These are phyloP conservation scores for Troides helena DNA, from an alignment of 2,888 invertebrate genomes.

Conservation along the genomic window DNA sequence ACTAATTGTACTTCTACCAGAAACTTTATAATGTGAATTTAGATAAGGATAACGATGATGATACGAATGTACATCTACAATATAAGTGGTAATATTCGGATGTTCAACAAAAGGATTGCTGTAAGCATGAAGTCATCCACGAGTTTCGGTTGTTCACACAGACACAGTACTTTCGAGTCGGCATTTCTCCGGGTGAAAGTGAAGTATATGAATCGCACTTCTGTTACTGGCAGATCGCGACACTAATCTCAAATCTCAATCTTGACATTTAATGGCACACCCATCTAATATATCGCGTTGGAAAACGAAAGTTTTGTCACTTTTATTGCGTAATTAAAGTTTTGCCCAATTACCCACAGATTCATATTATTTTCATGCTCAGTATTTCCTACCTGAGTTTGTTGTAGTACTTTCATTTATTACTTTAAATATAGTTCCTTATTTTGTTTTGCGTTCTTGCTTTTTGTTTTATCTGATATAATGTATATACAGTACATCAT, in stretches of 20 bases:
- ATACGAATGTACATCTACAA: background rate
- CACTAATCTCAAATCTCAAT: conserved; percentile 67
- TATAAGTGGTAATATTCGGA: background rate
- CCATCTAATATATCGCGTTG: conserved; percentile 51
- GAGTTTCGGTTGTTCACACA: conserved; percentile 31
- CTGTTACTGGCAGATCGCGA: conserved; percentile 69
- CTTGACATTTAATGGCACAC: conserved; percentile 61
- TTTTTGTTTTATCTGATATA: background rate
- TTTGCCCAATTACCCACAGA: conserved; percentile 38
- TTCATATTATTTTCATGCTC: conserved; percentile 37
- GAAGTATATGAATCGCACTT: conserved; percentile 64
- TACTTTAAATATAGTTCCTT: background rate
- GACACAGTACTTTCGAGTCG: conserved; percentile 57
- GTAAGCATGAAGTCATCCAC: conserved; percentile 58
- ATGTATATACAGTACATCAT: background rate
- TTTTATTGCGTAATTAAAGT: conserved; percentile 46
- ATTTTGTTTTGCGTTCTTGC: background rate
- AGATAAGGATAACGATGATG: too few species aligned
- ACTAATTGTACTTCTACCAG: too few species aligned
- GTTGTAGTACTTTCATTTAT: background rate
- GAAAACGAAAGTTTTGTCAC: conserved; percentile 59
- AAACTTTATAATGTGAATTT: too few species aligned
- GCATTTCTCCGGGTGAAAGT: conserved; percentile 74
- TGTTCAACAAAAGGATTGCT: conserved; percentile 24
- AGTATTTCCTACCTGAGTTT: conserved; percentile 17